Conservation (phyloP, 1,140 invertebrate species). For the Chionoecetes opilio region DNA sequence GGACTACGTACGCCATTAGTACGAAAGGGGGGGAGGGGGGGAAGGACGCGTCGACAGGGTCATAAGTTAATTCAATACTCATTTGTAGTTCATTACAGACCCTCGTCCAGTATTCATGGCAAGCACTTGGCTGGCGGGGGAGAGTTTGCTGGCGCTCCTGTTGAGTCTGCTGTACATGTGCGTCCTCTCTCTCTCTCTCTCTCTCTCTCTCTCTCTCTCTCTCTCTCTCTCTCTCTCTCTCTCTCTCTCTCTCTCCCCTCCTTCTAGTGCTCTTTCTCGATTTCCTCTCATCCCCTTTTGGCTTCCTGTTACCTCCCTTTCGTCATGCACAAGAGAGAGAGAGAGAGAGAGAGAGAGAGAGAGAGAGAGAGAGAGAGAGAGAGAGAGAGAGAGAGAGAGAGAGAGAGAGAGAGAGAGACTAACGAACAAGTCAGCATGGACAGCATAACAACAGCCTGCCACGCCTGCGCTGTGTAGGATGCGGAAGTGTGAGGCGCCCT, state of each 20-base stretch:
- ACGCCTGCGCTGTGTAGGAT: background rate
- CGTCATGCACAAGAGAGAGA: background rate
- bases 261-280: background rate
- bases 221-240: conserved; percentile 39
- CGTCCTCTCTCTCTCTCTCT: conserved; percentile 31
- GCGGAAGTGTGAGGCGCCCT: background rate
- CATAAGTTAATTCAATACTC: conserved; percentile 30
- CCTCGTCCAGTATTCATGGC: background rate
- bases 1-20: background rate
- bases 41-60: background rate
- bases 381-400: no score
- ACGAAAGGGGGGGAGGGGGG: background rate
- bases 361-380: conserved; percentile 5
- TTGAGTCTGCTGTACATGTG: background rate
- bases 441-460: no score
- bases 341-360: background rate
- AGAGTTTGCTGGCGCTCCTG: background rate
- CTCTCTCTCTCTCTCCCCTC: background rate
- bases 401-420: no score
- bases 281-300: background rate
- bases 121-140: background rate
- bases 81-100: background rate
- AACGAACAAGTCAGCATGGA: no score
- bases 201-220: conserved; percentile 35
- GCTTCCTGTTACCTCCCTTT: background rate